Evolutionary conservation across 2,888 invertebrate species (phyloP).

Genomic region (Cistogaster globosa): DNA sequence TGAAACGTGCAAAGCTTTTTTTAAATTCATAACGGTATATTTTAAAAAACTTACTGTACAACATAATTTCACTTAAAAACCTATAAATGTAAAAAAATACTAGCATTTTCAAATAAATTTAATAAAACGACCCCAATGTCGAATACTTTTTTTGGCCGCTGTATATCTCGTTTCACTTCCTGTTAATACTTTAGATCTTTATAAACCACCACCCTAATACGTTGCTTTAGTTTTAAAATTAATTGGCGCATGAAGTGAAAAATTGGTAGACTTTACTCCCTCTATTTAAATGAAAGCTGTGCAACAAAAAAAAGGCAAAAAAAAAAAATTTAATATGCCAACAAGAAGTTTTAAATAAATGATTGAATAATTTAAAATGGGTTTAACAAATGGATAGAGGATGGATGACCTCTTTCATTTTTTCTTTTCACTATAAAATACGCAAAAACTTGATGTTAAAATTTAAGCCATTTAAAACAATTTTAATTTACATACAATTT

Average conservation of each 20-base stretch:
- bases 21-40: too few relatives aligned
- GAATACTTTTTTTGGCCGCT: too few relatives aligned
- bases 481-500: slow-evolving; percentile 1
- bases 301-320: not conserved
- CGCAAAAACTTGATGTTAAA: slow-evolving; percentile 11
- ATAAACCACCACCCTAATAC: slow-evolving; percentile 5
- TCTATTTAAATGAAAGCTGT: slow-evolving; percentile 14
- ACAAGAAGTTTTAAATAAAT: slow-evolving; percentile 52
- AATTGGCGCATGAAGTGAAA: slow-evolving; percentile 60
- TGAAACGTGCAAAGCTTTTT: too few relatives aligned
- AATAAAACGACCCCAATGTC: too few relatives aligned
- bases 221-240: slow-evolving; percentile 37
- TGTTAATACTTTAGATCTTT: not conserved
- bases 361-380: slow-evolving; percentile 40
- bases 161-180: too few relatives aligned
- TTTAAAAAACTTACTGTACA: too few relatives aligned
- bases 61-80: too few relatives aligned
- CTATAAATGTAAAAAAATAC: too few relatives aligned
- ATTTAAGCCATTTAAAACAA: slow-evolving; percentile 35
- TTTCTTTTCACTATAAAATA: not conserved
- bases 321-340: slow-evolving; percentile 16
- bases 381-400: slow-evolving; percentile 31
- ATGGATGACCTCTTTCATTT: slow-evolving; percentile 44
- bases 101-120: too few relatives aligned
- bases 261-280: slow-evolving; percentile 52